phyloP scores from a whole-genome alignment of 2,113 vertebrate genomes.

The Thalassarche chlororhynchos region DNA sequence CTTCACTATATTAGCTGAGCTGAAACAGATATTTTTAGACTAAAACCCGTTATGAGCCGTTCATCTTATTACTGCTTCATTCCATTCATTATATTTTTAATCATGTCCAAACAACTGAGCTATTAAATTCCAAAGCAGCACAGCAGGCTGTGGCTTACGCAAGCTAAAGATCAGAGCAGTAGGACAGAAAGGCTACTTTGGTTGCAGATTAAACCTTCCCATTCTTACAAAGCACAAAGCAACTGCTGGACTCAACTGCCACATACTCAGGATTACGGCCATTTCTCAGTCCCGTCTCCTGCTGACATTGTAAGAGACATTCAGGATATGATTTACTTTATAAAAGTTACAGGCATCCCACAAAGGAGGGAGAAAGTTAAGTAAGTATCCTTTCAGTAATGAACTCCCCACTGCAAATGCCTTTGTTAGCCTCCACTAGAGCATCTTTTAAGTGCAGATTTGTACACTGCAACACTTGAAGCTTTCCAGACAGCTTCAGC shows the following conservation, averaged over 20 bases:
- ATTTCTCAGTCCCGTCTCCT: background rate
- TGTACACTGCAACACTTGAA: background rate
- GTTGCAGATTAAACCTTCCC: background rate
- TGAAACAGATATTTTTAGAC: background rate
- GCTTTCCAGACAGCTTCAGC: background rate
- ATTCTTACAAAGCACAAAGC: background rate
- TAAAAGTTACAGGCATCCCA: background rate
- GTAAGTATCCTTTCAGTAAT: background rate
- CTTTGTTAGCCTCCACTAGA: background rate
- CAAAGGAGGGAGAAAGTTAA: background rate
- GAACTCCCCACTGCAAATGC: background rate
- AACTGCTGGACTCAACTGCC: background rate
- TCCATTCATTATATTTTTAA: slow-evolving; percentile 18
- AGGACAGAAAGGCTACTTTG: background rate
- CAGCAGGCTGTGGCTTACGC: background rate
- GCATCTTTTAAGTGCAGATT: background rate
- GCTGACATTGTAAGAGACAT: background rate
- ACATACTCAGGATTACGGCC: background rate
- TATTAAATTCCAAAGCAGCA: background rate
- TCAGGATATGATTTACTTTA: background rate
- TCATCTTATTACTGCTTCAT: background rate
- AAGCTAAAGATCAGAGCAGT: slow-evolving; percentile 3
- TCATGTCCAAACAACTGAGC: slow-evolving; percentile 14
- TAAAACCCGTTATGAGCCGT: background rate
- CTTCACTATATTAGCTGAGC: background rate